These are phyloP conservation scores for Sphyrna mokarran DNA, from an alignment of 2,113 vertebrate genomes.

Conservation along the genomic window DNA sequence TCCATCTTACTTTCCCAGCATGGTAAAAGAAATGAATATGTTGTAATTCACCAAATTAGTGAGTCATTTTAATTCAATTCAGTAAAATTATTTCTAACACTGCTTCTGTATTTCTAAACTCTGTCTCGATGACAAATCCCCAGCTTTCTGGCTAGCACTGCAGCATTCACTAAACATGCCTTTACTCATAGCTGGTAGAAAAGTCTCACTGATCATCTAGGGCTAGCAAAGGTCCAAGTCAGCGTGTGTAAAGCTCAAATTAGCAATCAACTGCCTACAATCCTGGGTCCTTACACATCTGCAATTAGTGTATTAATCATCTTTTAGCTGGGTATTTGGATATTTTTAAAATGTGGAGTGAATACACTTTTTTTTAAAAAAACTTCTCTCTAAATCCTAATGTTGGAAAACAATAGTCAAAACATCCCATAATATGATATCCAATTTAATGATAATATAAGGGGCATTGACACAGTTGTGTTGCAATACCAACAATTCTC, in stretches of 20 bases:
- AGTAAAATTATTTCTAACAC: background rate
- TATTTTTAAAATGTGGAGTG: background rate
- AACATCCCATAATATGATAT: background rate
- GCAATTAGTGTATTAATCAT: background rate
- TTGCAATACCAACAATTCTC: background rate
- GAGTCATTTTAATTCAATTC: background rate
- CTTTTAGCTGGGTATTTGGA: background rate
- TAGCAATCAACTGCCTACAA: background rate
- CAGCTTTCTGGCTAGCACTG: background rate
- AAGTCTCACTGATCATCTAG: background rate
- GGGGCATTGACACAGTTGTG: background rate
- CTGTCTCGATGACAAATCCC: background rate
- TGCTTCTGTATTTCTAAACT: background rate
- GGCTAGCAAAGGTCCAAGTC: background rate
- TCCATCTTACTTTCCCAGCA: background rate
- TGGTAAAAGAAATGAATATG: background rate
- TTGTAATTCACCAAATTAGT: background rate
- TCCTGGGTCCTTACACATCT: background rate
- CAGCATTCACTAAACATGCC: background rate
- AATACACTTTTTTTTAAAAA: background rate
- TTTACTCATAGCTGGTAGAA: background rate
- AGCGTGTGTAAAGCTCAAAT: background rate
- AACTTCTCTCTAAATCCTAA: background rate
- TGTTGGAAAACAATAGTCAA: background rate
- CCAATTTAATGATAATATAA: background rate